Conservation (phyloP, 2,113 vertebrate species). For the Elanus axillaris region DNA sequence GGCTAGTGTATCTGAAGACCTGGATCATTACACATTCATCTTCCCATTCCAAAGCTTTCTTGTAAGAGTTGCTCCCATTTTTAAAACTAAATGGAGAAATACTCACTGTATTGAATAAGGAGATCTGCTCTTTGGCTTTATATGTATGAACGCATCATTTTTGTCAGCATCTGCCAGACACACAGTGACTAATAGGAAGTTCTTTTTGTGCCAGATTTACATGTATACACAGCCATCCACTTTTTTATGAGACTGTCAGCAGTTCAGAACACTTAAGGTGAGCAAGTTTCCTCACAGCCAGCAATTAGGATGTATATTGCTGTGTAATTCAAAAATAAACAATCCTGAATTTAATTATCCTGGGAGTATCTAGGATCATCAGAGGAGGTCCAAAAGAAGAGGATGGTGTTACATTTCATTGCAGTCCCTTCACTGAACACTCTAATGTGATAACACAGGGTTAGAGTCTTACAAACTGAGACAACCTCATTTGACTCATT, state of each 20-base stretch:
- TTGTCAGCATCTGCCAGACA: not conserved
- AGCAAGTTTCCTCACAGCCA: not conserved
- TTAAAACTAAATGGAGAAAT: not conserved
- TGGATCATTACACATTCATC: not conserved
- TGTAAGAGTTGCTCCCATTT: not conserved
- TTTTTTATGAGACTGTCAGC: not conserved
- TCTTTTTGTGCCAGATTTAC: not conserved
- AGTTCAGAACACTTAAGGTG: not conserved
- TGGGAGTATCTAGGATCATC: not conserved
- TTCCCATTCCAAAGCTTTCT: not conserved
- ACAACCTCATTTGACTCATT: not conserved
- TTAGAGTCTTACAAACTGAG: not conserved
- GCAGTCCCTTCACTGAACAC: not conserved
- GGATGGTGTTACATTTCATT: not conserved
- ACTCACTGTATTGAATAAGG: not conserved
- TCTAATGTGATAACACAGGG: not conserved
- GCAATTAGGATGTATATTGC: not conserved
- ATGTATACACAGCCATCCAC: too few relatives aligned
- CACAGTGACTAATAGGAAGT: not conserved
- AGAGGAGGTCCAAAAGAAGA: not conserved
- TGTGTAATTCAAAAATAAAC: not conserved
- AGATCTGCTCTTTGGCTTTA: not conserved
- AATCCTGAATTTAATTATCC: not conserved
- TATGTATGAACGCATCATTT: not conserved
- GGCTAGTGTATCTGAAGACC: not conserved